Evolutionary conservation across 2,797 vertebrate species (phyloP).

Genomic region (Pseudotriccus pelzelni): DNA sequence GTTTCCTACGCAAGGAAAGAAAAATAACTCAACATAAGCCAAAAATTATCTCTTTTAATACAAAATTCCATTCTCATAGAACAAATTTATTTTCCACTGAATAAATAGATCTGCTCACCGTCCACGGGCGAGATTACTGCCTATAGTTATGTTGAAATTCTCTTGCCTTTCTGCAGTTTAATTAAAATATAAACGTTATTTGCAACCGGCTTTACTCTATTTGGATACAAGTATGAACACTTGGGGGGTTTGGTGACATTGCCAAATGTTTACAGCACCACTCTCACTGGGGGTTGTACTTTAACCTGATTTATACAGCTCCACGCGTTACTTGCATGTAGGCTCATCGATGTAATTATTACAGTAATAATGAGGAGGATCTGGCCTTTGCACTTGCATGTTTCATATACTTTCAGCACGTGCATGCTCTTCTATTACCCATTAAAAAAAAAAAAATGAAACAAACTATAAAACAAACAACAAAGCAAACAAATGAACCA

Average conservation of each 20-base stretch:
- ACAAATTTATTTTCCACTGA: constrained; percentile 74
- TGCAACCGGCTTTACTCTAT: constrained; percentile 62
- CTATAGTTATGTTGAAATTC: constrained; percentile 47
- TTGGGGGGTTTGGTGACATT: constrained; percentile 2
- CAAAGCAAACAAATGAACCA: not conserved
- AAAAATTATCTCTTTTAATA: constrained; percentile 73
- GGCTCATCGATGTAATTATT: not conserved
- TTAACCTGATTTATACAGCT: constrained; percentile 56
- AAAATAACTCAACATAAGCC: constrained; percentile 60
- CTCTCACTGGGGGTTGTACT: constrained; percentile 58
- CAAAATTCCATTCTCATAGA: constrained; percentile 73
- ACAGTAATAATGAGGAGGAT: constrained; percentile 8
- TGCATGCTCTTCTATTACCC: constrained; percentile 12
- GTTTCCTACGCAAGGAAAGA: constrained; percentile 38
- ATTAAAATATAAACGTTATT: constrained; percentile 73
- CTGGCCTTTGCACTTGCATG: constrained; percentile 52
- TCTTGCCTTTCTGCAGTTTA: constrained; percentile 58
- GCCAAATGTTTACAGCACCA: constrained; percentile 64
- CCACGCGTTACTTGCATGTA: not conserved
- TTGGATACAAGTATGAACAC: constrained; percentile 58
- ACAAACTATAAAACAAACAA: not conserved
- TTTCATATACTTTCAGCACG: constrained; percentile 2
- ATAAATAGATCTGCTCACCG: constrained; percentile 69
- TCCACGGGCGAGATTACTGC: constrained; percentile 24
- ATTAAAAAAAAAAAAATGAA: not conserved